phyloP scores from a whole-genome alignment of 2,797 vertebrate genomes.

The Cynodonichthys magdalenae region DNA sequence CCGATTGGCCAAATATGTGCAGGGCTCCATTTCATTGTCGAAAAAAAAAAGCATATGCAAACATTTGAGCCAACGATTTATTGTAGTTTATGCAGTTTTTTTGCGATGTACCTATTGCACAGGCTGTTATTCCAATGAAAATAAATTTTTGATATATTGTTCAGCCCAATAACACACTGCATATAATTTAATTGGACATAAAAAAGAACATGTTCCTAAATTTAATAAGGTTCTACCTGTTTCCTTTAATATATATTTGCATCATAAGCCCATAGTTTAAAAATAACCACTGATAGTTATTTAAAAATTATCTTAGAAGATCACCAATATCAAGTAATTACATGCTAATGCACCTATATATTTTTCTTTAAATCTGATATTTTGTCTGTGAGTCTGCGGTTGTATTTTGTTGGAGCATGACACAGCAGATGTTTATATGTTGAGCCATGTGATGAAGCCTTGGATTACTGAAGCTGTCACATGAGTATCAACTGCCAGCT shows the following conservation, averaged over 20 bases:
- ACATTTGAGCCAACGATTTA: no score
- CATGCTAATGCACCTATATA: slow-evolving; percentile 3
- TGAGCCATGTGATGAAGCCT: slow-evolving; percentile 57
- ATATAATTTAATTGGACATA: slow-evolving; percentile 16
- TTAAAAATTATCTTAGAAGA: neutral
- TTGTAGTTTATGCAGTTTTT: no score
- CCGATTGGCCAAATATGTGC: no score
- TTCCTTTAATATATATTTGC: slow-evolving; percentile 12
- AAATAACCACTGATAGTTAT: neutral
- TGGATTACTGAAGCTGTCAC: slow-evolving; percentile 47
- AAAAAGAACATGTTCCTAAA: slow-evolving; percentile 19
- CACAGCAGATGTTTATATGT: slow-evolving; percentile 18
- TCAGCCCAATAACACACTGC: no score
- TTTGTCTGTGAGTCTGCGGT: slow-evolving; percentile 15
- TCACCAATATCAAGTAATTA: neutral
- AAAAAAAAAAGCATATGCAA: no score
- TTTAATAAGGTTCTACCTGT: slow-evolving; percentile 12
- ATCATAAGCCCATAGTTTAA: slow-evolving; percentile 3
- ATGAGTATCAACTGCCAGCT: slow-evolving; percentile 37
- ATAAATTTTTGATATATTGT: no score
- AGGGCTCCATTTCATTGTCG: no score
- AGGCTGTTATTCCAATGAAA: no score
- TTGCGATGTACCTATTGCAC: no score
- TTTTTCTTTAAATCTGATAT: slow-evolving; percentile 14
- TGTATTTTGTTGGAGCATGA: slow-evolving; percentile 40